These are phyloP conservation scores for Hymenopus coronatus DNA, from an alignment of 2,888 invertebrate species.

Conservation along the genomic window DNA sequence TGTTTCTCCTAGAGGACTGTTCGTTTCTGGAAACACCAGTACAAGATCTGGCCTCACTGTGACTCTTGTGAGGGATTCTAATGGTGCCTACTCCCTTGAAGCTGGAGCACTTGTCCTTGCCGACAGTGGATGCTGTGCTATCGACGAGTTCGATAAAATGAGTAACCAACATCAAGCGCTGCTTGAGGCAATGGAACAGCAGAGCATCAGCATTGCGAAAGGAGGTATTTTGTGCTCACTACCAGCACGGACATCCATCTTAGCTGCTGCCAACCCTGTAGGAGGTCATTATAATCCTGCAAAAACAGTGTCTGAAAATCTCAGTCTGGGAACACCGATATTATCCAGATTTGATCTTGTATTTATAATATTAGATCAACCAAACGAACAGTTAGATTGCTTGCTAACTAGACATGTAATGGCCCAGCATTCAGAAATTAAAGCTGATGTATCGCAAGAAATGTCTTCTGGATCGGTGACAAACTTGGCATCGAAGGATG, in stretches of 20 bases:
- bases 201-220: conserved; percentile 85
- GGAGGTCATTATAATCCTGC: conserved; percentile 85
- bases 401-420: conserved; percentile 80
- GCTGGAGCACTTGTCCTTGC: conserved; percentile 85
- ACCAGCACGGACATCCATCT: conserved; percentile 77
- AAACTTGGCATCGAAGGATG: conserved; percentile 18
- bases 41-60: conserved; percentile 78
- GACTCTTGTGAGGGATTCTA: conserved; percentile 69
- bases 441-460: conserved; percentile 31
- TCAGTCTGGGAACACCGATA: conserved; percentile 80
- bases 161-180: conserved; percentile 73
- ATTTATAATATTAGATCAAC: conserved; percentile 84
- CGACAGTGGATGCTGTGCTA: conserved; percentile 86
- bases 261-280: conserved; percentile 91
- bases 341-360: conserved; percentile 91
- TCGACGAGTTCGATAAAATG: conserved; percentile 96
- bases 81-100: conserved; percentile 77
- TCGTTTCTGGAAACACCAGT: conserved; percentile 87
- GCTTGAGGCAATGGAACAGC: conserved; percentile 93
- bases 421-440: conserved; percentile 57
- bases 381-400: conserved; percentile 75
- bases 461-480: background rate
- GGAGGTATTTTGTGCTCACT: conserved; percentile 80
- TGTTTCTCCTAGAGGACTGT: conserved; percentile 80
- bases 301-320: conserved; percentile 87